A percentile compares a stretch with the other conserved stretches of the same genome.
Evolutionary conservation across 2,797 vertebrate genomes (phyloP).

Genomic region (Aratinga solstitialis): DNA sequence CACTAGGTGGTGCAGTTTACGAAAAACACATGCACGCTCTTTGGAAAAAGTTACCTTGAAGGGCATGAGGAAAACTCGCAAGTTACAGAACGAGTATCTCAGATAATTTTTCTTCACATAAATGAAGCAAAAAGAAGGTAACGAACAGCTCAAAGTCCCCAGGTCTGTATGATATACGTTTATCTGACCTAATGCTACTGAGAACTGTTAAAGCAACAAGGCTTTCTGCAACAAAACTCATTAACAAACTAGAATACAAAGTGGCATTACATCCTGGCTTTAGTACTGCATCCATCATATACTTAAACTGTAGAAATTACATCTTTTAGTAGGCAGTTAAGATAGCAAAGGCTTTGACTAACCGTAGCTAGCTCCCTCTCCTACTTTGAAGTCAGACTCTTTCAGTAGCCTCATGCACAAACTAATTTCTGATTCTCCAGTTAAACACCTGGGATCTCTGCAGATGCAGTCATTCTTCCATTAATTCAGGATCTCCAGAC

Average conservation of each 20-base stretch:
- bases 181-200: neutral
- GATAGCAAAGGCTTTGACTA: neutral
- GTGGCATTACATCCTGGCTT: neutral
- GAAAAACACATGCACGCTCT: neutral
- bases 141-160: neutral
- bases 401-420: rapidly evolving
- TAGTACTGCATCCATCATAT: neutral
- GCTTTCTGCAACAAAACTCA: neutral
- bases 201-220: neutral
- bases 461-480: neutral
- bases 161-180: neutral
- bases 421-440: neutral
- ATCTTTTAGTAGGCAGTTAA: neutral
- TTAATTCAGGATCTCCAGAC: neutral
- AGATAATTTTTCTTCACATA: neutral
- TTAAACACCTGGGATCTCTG: neutral
- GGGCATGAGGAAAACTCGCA: neutral
- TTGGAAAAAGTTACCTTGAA: neutral
- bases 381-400: neutral
- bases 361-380: neutral
- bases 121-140: neutral
- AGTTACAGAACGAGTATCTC: neutral
- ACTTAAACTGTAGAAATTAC: neutral
- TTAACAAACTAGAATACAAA: neutral
- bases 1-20: constrained; percentile 65